Evolutionary conservation across 2,797 vertebrate species (phyloP), one percentile per base, ranked within the genome.

Genomic region (Odontamblyopus lacepedii): DNA sequence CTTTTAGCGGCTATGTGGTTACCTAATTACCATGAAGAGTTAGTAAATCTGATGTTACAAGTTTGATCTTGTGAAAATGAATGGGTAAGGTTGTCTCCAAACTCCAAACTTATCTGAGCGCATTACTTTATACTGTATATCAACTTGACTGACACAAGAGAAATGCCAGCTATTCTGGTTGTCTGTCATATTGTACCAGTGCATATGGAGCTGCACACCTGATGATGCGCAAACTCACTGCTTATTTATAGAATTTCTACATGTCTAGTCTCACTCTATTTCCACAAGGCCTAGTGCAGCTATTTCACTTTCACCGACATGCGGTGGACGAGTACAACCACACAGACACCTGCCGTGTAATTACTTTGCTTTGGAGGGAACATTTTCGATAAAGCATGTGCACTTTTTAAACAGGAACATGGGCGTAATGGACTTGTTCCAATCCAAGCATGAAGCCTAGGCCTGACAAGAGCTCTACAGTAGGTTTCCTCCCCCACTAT

Each of bases 361-460:
- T 86, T 85, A 70, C 78, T 41, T 73, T 78, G 73, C 80, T 89
- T 88, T 78, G 75, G 41, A 48, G 73, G 71, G 44, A 53, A 71
- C 77, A 71, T 61, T 59, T 0, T 32, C 72, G 67, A 78, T 73
- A 30, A 74, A 76, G 53, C 19, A 69, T 74, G 70, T 67, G 12
- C 63, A 38, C 41, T 59, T 79, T 71, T 75, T 69, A 74, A 83
- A 82, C 41, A 65, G 70, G 72, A 86, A 81, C 77, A 82, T 70
- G 69, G 70, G 68, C 74, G 78, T 85, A 87, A 91, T 88, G 83
- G 82, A 90, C 89, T 81, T 86, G 87, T 92, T 88, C 86, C 68
- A 76, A 83, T 72, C 69, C 64, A 75, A 83, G 76, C 62, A 78
- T 80, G 79, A 89, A 82, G 82, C 81, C n/a, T 53, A 38, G 73